Percentiles rank a stretch among this genome's conserved stretches.
These are phyloP conservation scores for Furcifer pardalis DNA, from an alignment of 2,797 vertebrate species.

Conservation along the genomic window DNA sequence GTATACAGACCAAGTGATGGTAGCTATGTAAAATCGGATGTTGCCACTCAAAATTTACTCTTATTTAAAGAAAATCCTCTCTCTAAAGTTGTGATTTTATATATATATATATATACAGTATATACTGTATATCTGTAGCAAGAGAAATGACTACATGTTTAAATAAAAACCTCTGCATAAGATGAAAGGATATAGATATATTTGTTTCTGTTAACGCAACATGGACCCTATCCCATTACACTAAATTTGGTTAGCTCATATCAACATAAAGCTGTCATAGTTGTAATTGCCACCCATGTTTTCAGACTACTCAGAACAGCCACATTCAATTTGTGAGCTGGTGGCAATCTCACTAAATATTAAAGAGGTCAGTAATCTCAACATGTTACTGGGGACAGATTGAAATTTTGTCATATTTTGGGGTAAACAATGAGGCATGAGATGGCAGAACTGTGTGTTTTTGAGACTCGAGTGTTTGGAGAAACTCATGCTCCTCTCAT, in stretches of 20 bases:
- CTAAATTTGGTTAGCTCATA: background rate
- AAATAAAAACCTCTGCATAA: background rate
- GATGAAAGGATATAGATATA: background rate
- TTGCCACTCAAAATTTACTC: background rate
- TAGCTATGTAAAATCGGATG: background rate
- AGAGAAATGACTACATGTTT: background rate
- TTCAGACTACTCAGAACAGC: background rate
- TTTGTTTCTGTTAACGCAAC: background rate
- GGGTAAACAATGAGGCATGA: background rate
- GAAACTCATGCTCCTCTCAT: background rate
- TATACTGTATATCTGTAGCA: background rate
- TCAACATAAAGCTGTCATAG: slow-evolving; percentile 1
- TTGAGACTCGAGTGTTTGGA: slow-evolving; percentile 2
- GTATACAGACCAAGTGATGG: too few species aligned
- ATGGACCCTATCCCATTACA: background rate
- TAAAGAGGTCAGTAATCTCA: slow-evolving; percentile 16
- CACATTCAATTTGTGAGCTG: background rate
- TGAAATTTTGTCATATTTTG: background rate
- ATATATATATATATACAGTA: too few species aligned
- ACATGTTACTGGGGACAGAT: slow-evolving; percentile 6
- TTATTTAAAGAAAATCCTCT: background rate
- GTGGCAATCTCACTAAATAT: background rate
- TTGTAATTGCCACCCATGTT: background rate
- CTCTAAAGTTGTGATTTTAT: background rate
- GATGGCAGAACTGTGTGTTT: background rate